Evolutionary conservation across 2,888 invertebrate genomes (phyloP), one percentile per base, ranked within the genome.

Genomic region (Leucoma salicis): DNA sequence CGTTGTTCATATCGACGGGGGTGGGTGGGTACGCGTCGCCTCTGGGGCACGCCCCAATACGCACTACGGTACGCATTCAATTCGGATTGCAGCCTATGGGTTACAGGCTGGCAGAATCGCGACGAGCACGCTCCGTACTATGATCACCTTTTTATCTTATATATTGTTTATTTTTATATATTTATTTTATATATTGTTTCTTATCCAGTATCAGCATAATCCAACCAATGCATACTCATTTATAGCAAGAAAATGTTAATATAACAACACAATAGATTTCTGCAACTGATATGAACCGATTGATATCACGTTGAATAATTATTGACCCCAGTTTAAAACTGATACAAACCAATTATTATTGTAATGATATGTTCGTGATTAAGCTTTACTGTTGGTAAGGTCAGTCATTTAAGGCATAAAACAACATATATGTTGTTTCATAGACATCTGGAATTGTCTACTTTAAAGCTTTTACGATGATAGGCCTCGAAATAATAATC

Each of bases 281-380:
- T 62, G 57, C 45, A 49, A 48, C 51, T 48, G 66, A 61, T 63
- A 59, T 43, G 51, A 45, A 54, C 48, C 60, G 75, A 74, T 74
- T 61, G 57, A 49, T 78, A 79, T 76, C 73, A 65, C 42, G 42
- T 43, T 70, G 72, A 73, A 77, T 77, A 78, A 78, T 80, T 78
- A 74, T 71, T 55, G 63, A 72, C 74, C 67, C 70, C 49, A 68
- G 59, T 65, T 71, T 67, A 66, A 67, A 70, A 63, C 50, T 46
- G 61, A 63, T 52, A 47, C 35, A 50, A 43, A 39, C 35, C 42
- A 40, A 43, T 54, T 54, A 60, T 52, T 49, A 53, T 40, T 45
- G 39, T 42, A 45, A 24, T 37, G 13, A 45, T 40, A 28, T 39
- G 21, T 43, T 36, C 11, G 31, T 46, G 35, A 32, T 28, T 34